Evolutionary conservation across 2,888 invertebrate species (phyloP).

Genomic region (Bellardia bayeri): DNA sequence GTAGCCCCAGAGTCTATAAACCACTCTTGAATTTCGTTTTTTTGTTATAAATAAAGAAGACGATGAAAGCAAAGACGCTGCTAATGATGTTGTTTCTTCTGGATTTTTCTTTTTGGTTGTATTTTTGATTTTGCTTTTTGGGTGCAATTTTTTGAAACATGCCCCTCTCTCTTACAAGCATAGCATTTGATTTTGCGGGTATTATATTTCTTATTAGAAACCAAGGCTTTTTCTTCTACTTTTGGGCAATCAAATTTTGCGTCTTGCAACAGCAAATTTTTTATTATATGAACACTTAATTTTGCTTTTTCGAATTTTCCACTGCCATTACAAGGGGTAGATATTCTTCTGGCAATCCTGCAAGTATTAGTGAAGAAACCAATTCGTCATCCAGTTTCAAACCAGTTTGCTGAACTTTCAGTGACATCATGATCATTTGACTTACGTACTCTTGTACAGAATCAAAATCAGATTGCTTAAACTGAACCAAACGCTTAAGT

Average conservation of each 20-base stretch:
- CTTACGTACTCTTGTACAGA: conserved; percentile 42
- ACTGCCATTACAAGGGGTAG: conserved; percentile 60
- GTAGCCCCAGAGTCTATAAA: conserved; percentile 37
- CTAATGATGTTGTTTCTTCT: conserved; percentile 15
- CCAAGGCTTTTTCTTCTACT: conserved; percentile 9
- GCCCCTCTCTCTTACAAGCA: conserved; percentile 10
- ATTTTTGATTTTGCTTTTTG: not conserved
- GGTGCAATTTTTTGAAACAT: conserved; percentile 12
- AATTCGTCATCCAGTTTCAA: conserved; percentile 68
- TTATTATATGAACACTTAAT: conserved; percentile 61
- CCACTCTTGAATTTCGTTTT: conserved; percentile 18
- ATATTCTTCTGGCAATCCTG: conserved; percentile 67
- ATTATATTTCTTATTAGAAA: no score
- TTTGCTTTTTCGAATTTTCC: conserved; percentile 61
- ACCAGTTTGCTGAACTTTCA: conserved; percentile 66
- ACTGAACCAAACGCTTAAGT: no score
- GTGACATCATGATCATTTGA: conserved; percentile 70
- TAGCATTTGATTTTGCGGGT: not conserved
- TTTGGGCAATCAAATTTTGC: conserved; percentile 19
- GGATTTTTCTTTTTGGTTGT: no score
- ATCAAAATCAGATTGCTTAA: no score
- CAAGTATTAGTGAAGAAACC: conserved; percentile 70
- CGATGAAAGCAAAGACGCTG: conserved; percentile 5
- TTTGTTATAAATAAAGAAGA: conserved; percentile 28
- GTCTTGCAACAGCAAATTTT: conserved; percentile 70